Percentiles rank a stretch among this genome's conserved stretches.
Conservation (phyloP, 2,888 invertebrate species). For the Drosophila austrosaltans region DNA sequence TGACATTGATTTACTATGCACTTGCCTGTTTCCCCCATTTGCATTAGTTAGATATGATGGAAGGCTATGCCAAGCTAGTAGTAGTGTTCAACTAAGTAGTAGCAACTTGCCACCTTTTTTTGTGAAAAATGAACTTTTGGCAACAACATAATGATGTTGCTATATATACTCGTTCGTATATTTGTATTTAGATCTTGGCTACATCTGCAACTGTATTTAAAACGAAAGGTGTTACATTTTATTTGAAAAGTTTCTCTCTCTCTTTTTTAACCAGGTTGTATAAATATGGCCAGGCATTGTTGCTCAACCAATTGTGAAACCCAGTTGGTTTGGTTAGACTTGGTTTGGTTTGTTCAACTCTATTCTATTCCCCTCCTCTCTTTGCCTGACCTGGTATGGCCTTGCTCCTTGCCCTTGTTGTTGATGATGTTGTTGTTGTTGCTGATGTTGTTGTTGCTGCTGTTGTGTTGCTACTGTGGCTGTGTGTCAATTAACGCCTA, state of each 20-base stretch:
- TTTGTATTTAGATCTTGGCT: slow-evolving; percentile 16
- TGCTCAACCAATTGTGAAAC: slow-evolving; percentile 63
- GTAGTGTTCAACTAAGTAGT: no score
- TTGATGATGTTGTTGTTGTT: neutral
- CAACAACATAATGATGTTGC: neutral
- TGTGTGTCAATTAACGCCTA: slow-evolving; percentile 77
- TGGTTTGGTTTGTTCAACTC: neutral
- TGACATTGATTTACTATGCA: slow-evolving; percentile 78
- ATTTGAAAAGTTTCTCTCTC: slow-evolving; percentile 67
- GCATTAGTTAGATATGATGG: no score
- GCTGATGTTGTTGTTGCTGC: neutral
- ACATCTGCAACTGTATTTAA: slow-evolving; percentile 11
- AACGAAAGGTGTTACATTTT: slow-evolving; percentile 69
- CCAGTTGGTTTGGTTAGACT: slow-evolving; percentile 47
- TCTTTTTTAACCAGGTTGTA: slow-evolving; percentile 42
- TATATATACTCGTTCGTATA: no score
- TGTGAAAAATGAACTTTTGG: no score
- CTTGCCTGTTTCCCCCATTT: neutral
- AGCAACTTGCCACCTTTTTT: no score
- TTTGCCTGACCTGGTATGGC: slow-evolving; percentile 9
- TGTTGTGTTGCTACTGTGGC: slow-evolving; percentile 30
- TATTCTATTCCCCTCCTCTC: no score
- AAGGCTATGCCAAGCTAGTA: no score
- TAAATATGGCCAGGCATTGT: slow-evolving; percentile 49
- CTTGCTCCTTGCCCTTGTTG: slow-evolving; percentile 22